Evolutionary conservation across 2,888 invertebrate genomes (phyloP).

Genomic region (Tenthredo distinguenda): DNA sequence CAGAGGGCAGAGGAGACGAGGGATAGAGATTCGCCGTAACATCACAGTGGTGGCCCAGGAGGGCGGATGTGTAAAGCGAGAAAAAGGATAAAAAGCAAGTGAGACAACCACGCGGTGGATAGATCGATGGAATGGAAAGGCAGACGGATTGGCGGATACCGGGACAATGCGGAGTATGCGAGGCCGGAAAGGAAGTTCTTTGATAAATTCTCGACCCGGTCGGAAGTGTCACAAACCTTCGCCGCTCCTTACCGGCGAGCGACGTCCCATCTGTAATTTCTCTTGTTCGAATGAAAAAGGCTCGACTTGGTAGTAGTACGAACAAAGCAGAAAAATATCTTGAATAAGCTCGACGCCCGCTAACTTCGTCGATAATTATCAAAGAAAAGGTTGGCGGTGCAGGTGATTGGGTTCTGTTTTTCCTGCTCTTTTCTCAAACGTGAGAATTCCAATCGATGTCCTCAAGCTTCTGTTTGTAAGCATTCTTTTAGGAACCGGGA

Average conservation of each 20-base stretch:
- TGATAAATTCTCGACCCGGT: constrained; percentile 43
- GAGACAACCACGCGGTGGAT: constrained; percentile 20
- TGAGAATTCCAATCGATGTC: constrained; percentile 6
- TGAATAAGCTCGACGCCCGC: constrained; percentile 41
- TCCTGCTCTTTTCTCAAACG: constrained; percentile 20
- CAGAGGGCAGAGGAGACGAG: not conserved
- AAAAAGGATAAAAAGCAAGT: not conserved
- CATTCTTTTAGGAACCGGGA: not conserved
- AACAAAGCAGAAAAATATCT: constrained; percentile 45
- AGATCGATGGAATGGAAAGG: constrained; percentile 45
- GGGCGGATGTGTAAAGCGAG: constrained; percentile 8
- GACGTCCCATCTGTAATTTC: constrained; percentile 37
- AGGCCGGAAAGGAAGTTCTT: constrained; percentile 45
- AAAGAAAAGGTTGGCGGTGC: constrained; percentile 43
- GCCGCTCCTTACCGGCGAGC: constrained; percentile 34
- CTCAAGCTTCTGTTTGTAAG: not conserved
- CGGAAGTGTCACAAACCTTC: constrained; percentile 46
- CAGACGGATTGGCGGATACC: constrained; percentile 46
- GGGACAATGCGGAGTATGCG: constrained; percentile 44
- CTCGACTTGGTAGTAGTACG: not conserved
- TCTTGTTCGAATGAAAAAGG: constrained; percentile 42
- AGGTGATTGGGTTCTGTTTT: constrained; percentile 43
- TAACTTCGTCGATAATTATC: constrained; percentile 40
- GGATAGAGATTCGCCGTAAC: not conserved
- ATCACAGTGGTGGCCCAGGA: constrained; percentile 6